Evolutionary conservation across 37 sponge, comb jelly and placozoan genomes (phyloP).

Genomic region (Halisarca cf. caerulea): DNA sequence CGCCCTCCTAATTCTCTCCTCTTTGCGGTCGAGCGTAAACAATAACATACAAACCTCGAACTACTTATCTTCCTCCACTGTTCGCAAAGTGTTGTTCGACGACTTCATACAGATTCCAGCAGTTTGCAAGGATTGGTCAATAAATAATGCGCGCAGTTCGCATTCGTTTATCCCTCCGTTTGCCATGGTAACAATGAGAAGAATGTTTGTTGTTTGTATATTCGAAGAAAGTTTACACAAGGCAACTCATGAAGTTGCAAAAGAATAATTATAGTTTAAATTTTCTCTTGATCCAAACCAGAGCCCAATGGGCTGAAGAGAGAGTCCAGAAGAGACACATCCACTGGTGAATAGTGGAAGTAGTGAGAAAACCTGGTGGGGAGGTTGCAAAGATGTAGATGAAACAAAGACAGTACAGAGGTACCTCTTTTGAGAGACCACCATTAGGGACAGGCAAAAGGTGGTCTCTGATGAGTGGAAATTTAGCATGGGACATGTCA

Average conservation of each 20-base stretch:
- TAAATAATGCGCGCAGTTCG: no score
- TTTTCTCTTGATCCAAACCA: no score
- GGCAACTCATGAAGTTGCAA: background rate
- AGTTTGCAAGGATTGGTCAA: no score
- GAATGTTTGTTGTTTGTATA: background rate
- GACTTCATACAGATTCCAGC: background rate
- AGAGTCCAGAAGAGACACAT: background rate
- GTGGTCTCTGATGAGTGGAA: no score
- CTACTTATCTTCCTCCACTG: background rate
- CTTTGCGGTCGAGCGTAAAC: background rate
- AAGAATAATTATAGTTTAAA: no score
- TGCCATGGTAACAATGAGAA: background rate
- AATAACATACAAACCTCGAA: background rate
- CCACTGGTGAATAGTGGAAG: slow-evolving; percentile 4
- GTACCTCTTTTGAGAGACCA: no score
- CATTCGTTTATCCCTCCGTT: slow-evolving; percentile 30
- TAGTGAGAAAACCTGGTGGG: background rate
- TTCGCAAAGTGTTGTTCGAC: background rate
- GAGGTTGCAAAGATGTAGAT: no score
- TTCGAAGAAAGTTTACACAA: background rate
- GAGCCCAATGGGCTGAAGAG: background rate
- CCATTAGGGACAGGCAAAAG: no score
- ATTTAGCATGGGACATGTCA: no score
- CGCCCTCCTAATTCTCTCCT: no score
- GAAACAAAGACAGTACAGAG: no score